Percentiles rank a stretch among this genome's conserved stretches.
phyloP scores from a whole-genome alignment of 1,140 invertebrate genomes.

The Procambarus clarkii region DNA sequence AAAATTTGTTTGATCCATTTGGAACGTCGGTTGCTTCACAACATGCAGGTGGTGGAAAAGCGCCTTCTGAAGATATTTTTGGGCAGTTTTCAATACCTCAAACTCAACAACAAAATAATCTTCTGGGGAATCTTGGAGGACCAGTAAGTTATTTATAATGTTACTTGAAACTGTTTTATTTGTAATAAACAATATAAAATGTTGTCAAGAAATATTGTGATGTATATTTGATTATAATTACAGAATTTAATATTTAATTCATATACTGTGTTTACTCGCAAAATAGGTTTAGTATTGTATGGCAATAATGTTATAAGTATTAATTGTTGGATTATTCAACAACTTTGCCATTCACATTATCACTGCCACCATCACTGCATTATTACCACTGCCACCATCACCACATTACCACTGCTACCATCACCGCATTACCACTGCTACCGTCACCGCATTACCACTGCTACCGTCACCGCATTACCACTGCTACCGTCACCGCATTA shows the following conservation, averaged over 20 bases:
- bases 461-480: too few relatives aligned
- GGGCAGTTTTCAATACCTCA: conserved; percentile 38
- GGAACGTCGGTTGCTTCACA: conserved; percentile 23
- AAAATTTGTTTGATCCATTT: conserved; percentile 74
- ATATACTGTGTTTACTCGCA: neutral
- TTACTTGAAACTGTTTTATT: neutral
- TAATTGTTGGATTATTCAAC: too few relatives aligned
- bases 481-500: too few relatives aligned
- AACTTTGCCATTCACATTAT: too few relatives aligned
- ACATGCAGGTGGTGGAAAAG: neutral
- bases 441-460: too few relatives aligned
- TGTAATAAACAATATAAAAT: neutral
- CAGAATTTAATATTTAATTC: too few relatives aligned
- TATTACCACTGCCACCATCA: too few relatives aligned
- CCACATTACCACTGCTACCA: too few relatives aligned
- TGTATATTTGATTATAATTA: neutral
- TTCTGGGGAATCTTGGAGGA: neutral
- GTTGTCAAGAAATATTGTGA: neutral
- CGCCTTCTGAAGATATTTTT: conserved; percentile 31
- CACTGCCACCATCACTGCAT: too few relatives aligned
- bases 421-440: too few relatives aligned
- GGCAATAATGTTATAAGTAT: too few relatives aligned
- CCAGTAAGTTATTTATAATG: conserved; percentile 1
- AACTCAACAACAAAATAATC: conserved; percentile 5
- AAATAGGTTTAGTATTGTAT: too few relatives aligned